A percentile compares a stretch with the other conserved stretches of the same genome.
Conservation (phyloP, 2,797 vertebrate genomes). For the Sebastes matsubarae region DNA sequence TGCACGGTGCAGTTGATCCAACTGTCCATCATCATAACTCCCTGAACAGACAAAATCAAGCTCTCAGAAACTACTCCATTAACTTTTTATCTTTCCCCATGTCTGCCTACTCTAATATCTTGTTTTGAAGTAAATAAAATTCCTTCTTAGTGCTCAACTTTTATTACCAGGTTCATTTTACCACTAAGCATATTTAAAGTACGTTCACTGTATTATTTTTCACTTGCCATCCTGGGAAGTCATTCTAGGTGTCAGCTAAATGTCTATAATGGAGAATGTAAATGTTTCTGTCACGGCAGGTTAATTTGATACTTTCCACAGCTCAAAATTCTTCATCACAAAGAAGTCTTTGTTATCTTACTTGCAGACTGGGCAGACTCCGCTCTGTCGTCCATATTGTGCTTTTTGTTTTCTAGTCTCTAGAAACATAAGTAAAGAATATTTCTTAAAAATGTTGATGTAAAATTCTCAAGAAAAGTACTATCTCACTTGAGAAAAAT, state of each 20-base stretch:
- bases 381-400: constrained; percentile 66
- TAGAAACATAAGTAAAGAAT: constrained; percentile 47
- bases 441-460: background rate
- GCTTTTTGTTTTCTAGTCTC: constrained; percentile 84
- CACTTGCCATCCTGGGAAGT: background rate
- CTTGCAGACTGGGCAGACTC: constrained; percentile 71
- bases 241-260: background rate
- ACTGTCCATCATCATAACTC: constrained; percentile 56
- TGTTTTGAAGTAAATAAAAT: background rate
- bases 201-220: background rate
- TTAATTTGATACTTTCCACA: background rate
- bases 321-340: background rate
- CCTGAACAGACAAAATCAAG: constrained; percentile 67
- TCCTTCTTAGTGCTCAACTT: background rate
- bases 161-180: background rate
- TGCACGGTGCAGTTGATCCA: constrained; percentile 78
- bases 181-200: background rate
- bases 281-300: background rate
- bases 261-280: background rate
- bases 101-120: background rate
- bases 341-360: constrained; percentile 45
- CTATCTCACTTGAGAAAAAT: background rate
- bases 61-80: background rate
- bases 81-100: background rate
- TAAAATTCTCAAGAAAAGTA: background rate